A percentile compares a stretch with the other conserved stretches of the same genome.
phyloP scores from a whole-genome alignment of 2,888 invertebrate species.

The Trachelus stipa region DNA sequence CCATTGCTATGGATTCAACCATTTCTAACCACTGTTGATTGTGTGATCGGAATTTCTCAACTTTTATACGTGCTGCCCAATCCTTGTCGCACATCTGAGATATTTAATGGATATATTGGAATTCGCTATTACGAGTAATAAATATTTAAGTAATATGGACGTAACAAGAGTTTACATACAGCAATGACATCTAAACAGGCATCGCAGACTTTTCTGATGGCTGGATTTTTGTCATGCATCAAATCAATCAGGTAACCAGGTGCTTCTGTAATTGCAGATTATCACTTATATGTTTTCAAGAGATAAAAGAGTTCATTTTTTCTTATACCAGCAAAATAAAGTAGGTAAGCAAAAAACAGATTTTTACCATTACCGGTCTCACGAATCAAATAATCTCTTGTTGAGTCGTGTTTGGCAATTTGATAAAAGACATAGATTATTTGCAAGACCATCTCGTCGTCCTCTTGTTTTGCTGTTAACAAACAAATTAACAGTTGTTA shows the following conservation, averaged over 20 bases:
- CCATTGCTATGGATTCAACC: slow-evolving; percentile 81
- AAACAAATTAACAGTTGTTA: slow-evolving; percentile 4
- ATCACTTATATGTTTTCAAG: slow-evolving; percentile 12
- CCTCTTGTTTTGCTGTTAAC: slow-evolving; percentile 85
- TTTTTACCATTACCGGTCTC: slow-evolving; percentile 76
- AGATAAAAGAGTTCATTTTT: slow-evolving; percentile 9
- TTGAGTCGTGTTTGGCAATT: slow-evolving; percentile 82
- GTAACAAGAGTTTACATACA: slow-evolving; percentile 68
- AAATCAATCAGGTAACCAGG: slow-evolving; percentile 96
- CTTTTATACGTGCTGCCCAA: slow-evolving; percentile 94
- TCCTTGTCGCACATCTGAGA: slow-evolving; percentile 80
- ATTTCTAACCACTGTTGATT: slow-evolving; percentile 99
- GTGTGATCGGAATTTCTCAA: slow-evolving; percentile 96
- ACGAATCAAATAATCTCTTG: slow-evolving; percentile 85
- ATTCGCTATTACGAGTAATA: slow-evolving; percentile 7
- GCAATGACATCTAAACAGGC: slow-evolving; percentile 95
- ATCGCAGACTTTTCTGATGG: slow-evolving; percentile 94
- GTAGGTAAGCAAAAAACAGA: slow-evolving; percentile 2
- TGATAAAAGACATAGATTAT: slow-evolving; percentile 96
- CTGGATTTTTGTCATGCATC: slow-evolving; percentile 96
- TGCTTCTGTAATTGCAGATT: slow-evolving; percentile 75
- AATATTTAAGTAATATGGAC: neutral
- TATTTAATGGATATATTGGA: slow-evolving; percentile 8
- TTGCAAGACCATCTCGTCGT: slow-evolving; percentile 98
- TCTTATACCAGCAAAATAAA: slow-evolving; percentile 1